Conservation (phyloP, 2,113 vertebrate genomes). For the Eulacestoma nigropectus region DNA sequence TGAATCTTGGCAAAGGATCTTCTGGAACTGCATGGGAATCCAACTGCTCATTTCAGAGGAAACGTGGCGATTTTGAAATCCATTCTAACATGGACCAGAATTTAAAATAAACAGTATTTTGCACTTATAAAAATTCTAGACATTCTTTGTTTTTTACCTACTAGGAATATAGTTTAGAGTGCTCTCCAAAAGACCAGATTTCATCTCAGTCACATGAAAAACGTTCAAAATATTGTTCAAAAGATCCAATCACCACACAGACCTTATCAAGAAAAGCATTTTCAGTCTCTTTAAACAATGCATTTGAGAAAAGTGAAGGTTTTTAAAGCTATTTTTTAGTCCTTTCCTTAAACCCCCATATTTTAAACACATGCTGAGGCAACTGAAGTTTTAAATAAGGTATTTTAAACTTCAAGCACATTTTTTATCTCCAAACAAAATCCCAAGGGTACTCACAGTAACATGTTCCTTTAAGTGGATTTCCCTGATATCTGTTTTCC, state of each 20-base stretch:
- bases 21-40: not conserved
- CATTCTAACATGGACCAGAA: not conserved
- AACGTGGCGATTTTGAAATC: not conserved
- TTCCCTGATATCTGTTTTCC: constrained; percentile 97
- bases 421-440: not conserved
- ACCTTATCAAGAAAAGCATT: not conserved
- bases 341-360: not conserved
- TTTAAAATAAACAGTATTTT: not conserved
- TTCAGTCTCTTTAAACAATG: not conserved
- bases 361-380: not conserved
- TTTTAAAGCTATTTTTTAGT: not conserved
- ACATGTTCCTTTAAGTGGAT: constrained; percentile 97
- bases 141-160: not conserved
- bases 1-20: not conserved
- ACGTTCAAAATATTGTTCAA: not conserved
- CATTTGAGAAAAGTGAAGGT: not conserved
- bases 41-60: not conserved
- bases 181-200: not conserved
- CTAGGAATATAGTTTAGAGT: not conserved
- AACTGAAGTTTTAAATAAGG: not conserved
- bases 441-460: constrained; percentile 87
- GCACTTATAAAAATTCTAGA: not conserved
- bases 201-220: not conserved
- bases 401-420: not conserved
- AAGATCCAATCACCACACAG: not conserved